Percentiles rank a stretch among this genome's conserved stretches.
phyloP scores from a whole-genome alignment of 2,113 vertebrate species.

The Gobiocypris rarus region DNA sequence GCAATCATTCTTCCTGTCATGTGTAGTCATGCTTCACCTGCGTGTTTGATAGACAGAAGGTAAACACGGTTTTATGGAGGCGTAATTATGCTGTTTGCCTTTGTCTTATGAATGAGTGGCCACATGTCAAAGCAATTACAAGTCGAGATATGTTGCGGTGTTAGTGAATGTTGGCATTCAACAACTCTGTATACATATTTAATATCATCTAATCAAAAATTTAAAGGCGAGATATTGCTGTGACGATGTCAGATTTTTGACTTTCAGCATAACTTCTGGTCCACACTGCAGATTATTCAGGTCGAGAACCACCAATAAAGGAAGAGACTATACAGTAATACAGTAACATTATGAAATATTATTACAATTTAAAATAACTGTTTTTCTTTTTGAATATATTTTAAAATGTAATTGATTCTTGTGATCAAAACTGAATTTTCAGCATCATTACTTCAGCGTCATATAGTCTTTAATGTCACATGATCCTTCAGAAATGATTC shows the following conservation, averaged over 20 bases:
- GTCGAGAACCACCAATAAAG: not conserved
- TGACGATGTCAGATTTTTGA: not conserved
- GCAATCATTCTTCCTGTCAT: constrained; percentile 22
- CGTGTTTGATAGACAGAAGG: constrained; percentile 26
- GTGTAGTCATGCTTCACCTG: constrained; percentile 32
- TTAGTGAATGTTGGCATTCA: not conserved
- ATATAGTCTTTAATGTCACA: not conserved
- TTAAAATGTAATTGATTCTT: not conserved
- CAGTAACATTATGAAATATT: not conserved
- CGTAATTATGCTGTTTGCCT: not conserved
- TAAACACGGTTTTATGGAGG: not conserved
- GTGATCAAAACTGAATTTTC: not conserved
- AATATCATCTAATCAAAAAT: not conserved
- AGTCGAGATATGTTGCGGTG: not conserved
- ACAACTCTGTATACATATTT: not conserved
- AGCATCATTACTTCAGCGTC: not conserved
- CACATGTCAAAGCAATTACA: constrained; percentile 17
- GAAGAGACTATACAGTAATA: not conserved
- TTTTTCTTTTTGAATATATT: not conserved
- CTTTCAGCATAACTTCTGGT: not conserved
- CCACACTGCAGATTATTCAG: not conserved
- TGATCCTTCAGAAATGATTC: not conserved
- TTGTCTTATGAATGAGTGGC: constrained; percentile 14
- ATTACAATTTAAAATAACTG: not conserved
- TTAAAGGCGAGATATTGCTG: not conserved